A percentile compares a stretch with the other conserved stretches of the same genome.
phyloP scores from a whole-genome alignment of 2,888 invertebrate genomes.

The Drosophila maculinotata region DNA sequence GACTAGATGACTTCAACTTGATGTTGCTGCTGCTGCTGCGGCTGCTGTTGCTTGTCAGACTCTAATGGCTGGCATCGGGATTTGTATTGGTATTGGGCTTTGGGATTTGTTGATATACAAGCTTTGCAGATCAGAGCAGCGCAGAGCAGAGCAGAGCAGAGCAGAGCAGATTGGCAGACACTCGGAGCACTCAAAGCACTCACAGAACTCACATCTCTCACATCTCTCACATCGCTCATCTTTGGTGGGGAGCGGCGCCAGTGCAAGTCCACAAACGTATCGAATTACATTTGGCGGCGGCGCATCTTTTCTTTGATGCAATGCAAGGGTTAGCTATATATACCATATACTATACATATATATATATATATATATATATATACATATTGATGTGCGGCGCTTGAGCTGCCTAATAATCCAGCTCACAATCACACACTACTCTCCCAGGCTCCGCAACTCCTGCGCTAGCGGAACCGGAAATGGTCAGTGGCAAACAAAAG shows the following conservation, averaged over 20 bases:
- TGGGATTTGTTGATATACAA: slow-evolving; percentile 64
- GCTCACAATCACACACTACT: neutral
- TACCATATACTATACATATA: neutral
- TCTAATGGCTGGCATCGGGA: slow-evolving; percentile 60
- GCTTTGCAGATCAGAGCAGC: slow-evolving; percentile 35
- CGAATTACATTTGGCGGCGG: slow-evolving; percentile 64
- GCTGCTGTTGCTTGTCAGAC: slow-evolving; percentile 52
- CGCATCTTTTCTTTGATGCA: slow-evolving; percentile 62
- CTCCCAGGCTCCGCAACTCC: neutral
- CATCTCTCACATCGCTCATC: slow-evolving; percentile 37
- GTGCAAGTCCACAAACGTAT: slow-evolving; percentile 62
- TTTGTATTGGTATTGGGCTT: slow-evolving; percentile 24
- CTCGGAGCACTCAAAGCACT: neutral
- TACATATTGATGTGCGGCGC: slow-evolving; percentile 35
- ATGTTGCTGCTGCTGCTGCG: slow-evolving; percentile 9
- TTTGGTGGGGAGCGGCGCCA: slow-evolving; percentile 64
- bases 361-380: slow-evolving; percentile 1
- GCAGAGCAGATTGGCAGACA: slow-evolving; percentile 1
- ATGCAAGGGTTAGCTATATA: slow-evolving; percentile 7
- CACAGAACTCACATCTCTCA: slow-evolving; percentile 1
- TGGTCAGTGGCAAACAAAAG: slow-evolving; percentile 48
- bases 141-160: slow-evolving; percentile 2
- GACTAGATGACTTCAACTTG: neutral
- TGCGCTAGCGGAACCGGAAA: slow-evolving; percentile 71
- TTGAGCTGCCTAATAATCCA: slow-evolving; percentile 36